phyloP scores from a whole-genome alignment of 2,888 invertebrate genomes.

The Pocota personata region DNA sequence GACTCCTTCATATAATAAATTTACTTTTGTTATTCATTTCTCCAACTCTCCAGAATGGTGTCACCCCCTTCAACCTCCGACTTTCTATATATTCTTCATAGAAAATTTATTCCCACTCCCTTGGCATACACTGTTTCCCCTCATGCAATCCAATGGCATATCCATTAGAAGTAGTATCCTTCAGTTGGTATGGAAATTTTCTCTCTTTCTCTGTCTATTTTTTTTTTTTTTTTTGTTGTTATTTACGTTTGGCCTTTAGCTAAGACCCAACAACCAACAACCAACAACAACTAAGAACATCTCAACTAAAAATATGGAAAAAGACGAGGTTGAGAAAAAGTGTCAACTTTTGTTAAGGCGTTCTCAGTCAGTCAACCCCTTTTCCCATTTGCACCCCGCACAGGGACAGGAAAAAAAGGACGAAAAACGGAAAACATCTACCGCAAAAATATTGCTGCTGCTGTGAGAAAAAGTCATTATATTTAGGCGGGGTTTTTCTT shows the following conservation, averaged over 20 bases:
- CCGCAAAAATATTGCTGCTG: slow-evolving; percentile 63
- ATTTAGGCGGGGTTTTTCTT: slow-evolving; percentile 69
- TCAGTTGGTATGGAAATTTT: slow-evolving; percentile 23
- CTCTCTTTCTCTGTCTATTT: slow-evolving; percentile 15
- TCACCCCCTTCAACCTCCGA: slow-evolving; percentile 15
- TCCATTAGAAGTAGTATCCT: slow-evolving; percentile 64
- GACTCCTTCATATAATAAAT: slow-evolving; percentile 35
- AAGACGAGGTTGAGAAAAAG: slow-evolving; percentile 56
- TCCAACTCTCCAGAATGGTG: slow-evolving; percentile 19
- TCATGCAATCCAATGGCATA: slow-evolving; percentile 48
- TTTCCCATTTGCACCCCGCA: slow-evolving; percentile 40
- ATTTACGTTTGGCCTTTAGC: slow-evolving; percentile 34
- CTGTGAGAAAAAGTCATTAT: slow-evolving; percentile 62
- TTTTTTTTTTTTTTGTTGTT: slow-evolving; percentile 48
- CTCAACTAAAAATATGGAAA: slow-evolving; percentile 34
- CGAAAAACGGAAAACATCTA: slow-evolving; percentile 44
- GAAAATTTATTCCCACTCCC: slow-evolving; percentile 1
- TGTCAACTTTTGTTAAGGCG: slow-evolving; percentile 69
- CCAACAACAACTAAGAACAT: slow-evolving; percentile 26
- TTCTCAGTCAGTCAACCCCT: slow-evolving; percentile 66
- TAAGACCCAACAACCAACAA: slow-evolving; percentile 18
- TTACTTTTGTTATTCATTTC: slow-evolving; percentile 37
- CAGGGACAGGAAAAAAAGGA: slow-evolving; percentile 16
- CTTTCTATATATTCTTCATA: background rate
- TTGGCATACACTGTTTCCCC: slow-evolving; percentile 34